phyloP scores from a whole-genome alignment of 2,113 vertebrate species.

The Tetrax tetrax region DNA sequence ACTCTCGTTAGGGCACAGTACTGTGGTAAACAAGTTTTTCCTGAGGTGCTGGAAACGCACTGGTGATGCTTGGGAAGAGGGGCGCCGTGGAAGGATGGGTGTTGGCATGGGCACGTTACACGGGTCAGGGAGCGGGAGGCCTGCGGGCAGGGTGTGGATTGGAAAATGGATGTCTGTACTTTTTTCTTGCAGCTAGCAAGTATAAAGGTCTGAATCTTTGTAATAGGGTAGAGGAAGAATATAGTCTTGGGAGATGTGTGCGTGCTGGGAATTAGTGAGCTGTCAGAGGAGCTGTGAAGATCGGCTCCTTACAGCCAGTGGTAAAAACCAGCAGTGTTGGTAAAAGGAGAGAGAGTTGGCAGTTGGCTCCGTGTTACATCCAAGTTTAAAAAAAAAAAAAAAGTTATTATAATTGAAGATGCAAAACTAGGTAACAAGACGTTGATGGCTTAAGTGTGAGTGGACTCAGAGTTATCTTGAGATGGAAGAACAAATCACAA shows the following conservation, averaged over 20 bases:
- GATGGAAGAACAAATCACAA: background rate
- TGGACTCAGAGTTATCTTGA: background rate
- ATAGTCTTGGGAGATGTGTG: background rate
- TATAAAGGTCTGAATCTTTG: background rate
- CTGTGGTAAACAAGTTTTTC: background rate
- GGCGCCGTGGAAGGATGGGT: too few species aligned
- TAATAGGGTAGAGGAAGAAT: background rate
- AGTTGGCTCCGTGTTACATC: background rate
- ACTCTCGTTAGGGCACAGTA: fast-evolving
- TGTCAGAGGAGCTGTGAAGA: background rate
- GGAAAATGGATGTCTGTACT: background rate
- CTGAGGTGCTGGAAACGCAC: background rate
- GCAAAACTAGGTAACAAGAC: background rate
- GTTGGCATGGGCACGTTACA: fast-evolving
- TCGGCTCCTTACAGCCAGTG: background rate
- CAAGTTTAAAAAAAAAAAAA: background rate
- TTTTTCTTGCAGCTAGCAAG: background rate
- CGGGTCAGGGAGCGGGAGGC: background rate
- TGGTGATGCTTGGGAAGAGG: background rate
- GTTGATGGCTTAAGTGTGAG: background rate
- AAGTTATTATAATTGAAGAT: background rate
- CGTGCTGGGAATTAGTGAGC: background rate
- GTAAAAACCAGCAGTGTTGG: background rate
- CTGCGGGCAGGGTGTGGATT: background rate
- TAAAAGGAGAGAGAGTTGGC: background rate